Percentiles rank a stretch among this genome's conserved stretches.
Conservation (phyloP, 2,888 invertebrate species). For the Aphodius granarius region DNA sequence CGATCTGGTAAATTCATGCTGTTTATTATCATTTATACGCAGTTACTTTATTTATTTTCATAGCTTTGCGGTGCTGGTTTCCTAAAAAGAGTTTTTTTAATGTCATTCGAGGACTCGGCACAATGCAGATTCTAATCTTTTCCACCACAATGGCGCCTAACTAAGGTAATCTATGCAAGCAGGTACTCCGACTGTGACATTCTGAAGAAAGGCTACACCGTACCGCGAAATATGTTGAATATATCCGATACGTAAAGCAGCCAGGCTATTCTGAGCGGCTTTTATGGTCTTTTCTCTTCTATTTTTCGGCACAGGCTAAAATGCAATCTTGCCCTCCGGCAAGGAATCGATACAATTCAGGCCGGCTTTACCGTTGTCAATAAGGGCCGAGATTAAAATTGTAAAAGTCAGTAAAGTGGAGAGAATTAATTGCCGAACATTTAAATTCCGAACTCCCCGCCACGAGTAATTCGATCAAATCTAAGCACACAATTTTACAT, state of each 20-base stretch:
- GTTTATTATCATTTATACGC: neutral
- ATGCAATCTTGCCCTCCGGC: neutral
- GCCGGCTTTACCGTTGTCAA: neutral
- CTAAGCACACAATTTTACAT: neutral
- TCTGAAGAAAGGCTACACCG: neutral
- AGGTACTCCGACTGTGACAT: neutral
- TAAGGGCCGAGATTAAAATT: neutral
- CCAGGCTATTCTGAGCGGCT: neutral
- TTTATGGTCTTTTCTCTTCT: neutral
- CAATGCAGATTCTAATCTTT: neutral
- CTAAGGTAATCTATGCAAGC: neutral
- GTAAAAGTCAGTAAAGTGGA: neutral
- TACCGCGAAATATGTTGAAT: neutral
- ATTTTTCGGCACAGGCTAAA: neutral
- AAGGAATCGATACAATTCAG: neutral
- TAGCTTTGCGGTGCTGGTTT: neutral
- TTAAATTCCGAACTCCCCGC: neutral
- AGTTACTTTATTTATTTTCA: neutral
- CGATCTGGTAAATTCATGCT: neutral
- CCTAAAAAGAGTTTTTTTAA: neutral
- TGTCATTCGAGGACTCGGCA: neutral
- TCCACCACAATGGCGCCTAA: neutral
- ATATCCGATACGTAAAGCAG: neutral
- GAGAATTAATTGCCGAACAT: neutral
- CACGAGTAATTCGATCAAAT: neutral